phyloP scores from a whole-genome alignment of 2,113 vertebrate species.

The Tachuris rubrigastra region DNA sequence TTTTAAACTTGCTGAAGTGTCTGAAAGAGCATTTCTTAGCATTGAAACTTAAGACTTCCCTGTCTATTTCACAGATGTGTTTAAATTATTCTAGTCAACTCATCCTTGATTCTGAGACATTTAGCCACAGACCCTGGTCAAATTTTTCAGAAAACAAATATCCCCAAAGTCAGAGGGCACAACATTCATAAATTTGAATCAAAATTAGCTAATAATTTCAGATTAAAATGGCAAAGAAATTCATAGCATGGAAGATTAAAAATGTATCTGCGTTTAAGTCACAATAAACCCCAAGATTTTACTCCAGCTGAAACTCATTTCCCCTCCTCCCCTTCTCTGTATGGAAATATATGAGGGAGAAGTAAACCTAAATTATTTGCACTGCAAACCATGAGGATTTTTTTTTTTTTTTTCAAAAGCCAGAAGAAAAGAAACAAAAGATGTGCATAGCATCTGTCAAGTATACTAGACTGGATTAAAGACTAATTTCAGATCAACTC shows the following conservation, averaged over 20 bases:
- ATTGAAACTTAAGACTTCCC: background rate
- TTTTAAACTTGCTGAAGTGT: background rate
- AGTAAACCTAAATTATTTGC: conserved; percentile 37
- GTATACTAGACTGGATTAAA: conserved; percentile 2
- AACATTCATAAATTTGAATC: background rate
- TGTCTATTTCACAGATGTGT: background rate
- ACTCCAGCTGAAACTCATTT: conserved; percentile 47
- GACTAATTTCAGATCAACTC: background rate
- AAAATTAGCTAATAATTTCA: background rate
- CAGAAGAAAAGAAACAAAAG: background rate
- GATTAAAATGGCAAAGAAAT: background rate
- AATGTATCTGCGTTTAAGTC: background rate
- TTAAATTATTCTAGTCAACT: background rate
- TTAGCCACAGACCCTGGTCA: background rate
- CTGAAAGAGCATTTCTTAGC: background rate
- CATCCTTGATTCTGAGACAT: background rate
- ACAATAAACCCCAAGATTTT: conserved; percentile 7
- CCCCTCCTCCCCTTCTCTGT: background rate
- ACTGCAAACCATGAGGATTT: conserved; percentile 23
- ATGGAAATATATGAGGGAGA: background rate
- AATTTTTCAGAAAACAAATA: background rate
- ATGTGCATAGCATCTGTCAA: conserved; percentile 24
- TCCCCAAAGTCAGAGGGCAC: background rate
- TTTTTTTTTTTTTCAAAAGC: conserved; percentile 26
- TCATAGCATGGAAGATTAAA: background rate